Base-by-base conservation (phyloP, 2,888 invertebrate genomes). In the Empis stercorea region DNA sequence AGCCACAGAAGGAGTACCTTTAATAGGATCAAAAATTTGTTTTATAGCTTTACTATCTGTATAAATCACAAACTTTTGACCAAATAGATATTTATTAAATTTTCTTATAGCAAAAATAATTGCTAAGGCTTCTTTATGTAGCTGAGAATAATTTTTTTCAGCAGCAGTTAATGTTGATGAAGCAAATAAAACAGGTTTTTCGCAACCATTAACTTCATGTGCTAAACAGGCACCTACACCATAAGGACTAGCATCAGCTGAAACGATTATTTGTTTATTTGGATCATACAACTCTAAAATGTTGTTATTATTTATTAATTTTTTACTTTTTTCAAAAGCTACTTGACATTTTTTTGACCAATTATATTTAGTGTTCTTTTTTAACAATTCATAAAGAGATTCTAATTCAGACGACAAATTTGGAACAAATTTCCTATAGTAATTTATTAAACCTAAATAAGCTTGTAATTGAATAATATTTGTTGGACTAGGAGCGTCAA, bases 31-130 rank as follows among this genome's bases (percentile, higher is more conserved):
- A 37, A 59, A 54, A 17, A 59, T 55, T 4, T 48, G 45, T 43
- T 50, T 45, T 5, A 57, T 41, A 2, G 55, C 46, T 32, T 52
- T 46, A 43, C 49, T 51, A 42, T 58, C 56, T 4, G 55, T 53
- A 38, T 52, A 44, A 11, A 56, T 44, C 2, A 30, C 39, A 41
- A 57, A 54, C 14, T 43, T 15, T 9, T 47, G 34, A 4, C 68
- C 70, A 51, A 55, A 62, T 3, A 68, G 20, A 51, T 61, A 68
- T 6, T 41, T 32, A n/a, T n/a, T n/a, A n/a, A n/a, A n/a, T n/a
- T n/a, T n/a, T n/a, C n/a, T n/a, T n/a, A n/a, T n/a, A n/a, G 15
- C 27, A 45, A 38, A 37, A 4, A 37, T 39, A 4, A 39, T 45
- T 2, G 45, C 30, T 30, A 30, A 27, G 3, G 38, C 30, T 27